Evolutionary conservation across 1,140 invertebrate species (phyloP).

Genomic region (Drosophila ohnishii): DNA sequence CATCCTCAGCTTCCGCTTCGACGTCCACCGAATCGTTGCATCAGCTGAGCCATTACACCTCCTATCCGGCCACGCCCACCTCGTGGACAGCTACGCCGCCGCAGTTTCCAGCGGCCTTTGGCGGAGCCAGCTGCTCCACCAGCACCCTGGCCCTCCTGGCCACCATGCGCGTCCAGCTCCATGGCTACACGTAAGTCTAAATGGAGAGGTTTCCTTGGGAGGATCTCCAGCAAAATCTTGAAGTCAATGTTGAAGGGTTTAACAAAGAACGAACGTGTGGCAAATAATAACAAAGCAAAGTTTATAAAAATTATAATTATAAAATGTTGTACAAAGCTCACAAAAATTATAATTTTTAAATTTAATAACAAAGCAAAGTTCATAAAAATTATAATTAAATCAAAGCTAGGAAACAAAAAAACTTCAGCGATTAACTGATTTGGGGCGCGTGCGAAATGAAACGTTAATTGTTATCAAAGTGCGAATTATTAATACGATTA

Average conservation of each 20-base stretch:
- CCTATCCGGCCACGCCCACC: conserved; percentile 66
- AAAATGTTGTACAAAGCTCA: too few species aligned
- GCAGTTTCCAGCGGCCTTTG: conserved; percentile 41
- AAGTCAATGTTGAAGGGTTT: not conserved
- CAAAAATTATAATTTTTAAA: too few species aligned
- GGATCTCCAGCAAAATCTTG: not conserved
- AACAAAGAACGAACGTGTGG: not conserved
- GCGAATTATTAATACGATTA: not conserved
- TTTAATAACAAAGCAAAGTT: not conserved
- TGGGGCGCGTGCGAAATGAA: conserved; percentile 60
- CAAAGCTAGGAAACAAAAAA: not conserved
- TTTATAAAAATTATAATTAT: not conserved
- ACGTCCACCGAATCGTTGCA: conserved; percentile 68
- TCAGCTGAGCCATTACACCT: conserved; percentile 33
- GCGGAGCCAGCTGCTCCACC: conserved; percentile 34
- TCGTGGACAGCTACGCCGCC: conserved; percentile 68
- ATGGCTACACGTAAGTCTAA: conserved; percentile 62
- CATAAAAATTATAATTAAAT: not conserved
- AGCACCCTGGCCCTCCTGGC: conserved; percentile 55
- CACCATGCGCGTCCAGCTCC: conserved; percentile 54
- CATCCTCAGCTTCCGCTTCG: conserved; percentile 30
- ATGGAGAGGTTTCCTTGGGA: too few species aligned
- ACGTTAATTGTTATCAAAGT: conserved; percentile 37
- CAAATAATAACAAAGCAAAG: too few species aligned
- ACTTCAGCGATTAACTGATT: conserved; percentile 11